Conservation (phyloP, 2,888 invertebrate species). For the Drosophila percnosoma region DNA sequence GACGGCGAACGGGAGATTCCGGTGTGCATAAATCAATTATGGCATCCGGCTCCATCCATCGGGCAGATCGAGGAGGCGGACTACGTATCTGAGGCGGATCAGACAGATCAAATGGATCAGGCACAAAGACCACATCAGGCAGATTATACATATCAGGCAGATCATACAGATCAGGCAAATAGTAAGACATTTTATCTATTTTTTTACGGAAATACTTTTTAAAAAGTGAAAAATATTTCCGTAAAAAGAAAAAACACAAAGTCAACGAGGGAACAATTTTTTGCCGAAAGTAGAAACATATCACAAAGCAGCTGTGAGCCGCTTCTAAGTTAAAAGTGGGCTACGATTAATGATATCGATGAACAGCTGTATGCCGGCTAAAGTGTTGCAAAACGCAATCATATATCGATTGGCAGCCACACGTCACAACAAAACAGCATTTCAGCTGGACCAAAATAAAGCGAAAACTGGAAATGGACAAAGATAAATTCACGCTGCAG, state of each 20-base stretch:
- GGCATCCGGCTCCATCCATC: conserved; percentile 16
- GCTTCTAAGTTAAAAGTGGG: background rate
- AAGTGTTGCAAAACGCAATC: background rate
- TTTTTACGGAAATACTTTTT: too few relatives aligned
- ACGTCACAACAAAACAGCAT: conserved; percentile 49
- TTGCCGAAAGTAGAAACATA: background rate
- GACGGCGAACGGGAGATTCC: background rate
- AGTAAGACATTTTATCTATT: background rate
- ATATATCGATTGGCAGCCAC: conserved; percentile 28
- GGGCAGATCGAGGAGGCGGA: background rate
- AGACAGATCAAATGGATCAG: conserved; percentile 6
- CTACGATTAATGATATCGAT: background rate
- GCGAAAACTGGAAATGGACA: conserved; percentile 73
- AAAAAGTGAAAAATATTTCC: too few relatives aligned
- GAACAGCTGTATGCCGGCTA: conserved; percentile 23
- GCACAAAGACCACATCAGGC: too few relatives aligned
- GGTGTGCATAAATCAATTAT: conserved; percentile 54
- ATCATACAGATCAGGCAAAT: too few relatives aligned
- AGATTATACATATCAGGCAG: too few relatives aligned
- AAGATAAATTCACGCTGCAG: conserved; percentile 81
- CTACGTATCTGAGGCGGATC: conserved; percentile 21
- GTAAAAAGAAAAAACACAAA: too few relatives aligned
- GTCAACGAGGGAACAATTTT: background rate
- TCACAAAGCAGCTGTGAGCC: conserved; percentile 20
- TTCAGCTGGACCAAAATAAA: background rate